Percentiles rank a stretch among this genome's conserved stretches.
phyloP scores from a whole-genome alignment of 2,888 invertebrate species.

The Phragmatobia fuliginosa region DNA sequence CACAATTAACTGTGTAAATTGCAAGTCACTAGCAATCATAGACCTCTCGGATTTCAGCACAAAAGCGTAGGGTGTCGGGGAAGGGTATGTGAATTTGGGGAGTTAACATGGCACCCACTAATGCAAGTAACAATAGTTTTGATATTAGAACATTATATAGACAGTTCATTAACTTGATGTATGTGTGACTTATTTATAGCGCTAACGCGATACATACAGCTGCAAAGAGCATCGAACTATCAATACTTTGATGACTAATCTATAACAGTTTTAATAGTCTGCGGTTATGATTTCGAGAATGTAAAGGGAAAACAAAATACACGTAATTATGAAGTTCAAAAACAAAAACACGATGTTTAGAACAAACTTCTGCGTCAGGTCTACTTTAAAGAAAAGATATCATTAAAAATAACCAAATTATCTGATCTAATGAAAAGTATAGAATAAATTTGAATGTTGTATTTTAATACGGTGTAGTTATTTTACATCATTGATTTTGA shows the following conservation, averaged over 20 bases:
- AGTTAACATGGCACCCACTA: conserved; percentile 54
- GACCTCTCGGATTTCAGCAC: conserved; percentile 77
- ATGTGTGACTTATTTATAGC: conserved; percentile 47
- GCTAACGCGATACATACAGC: conserved; percentile 17
- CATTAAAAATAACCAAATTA: not conserved
- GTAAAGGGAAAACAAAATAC: conserved; percentile 26
- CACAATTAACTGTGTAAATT: conserved; percentile 79
- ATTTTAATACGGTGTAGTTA: too few relatives aligned
- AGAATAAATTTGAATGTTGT: too few relatives aligned
- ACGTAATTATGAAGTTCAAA: not conserved
- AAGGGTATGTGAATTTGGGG: conserved; percentile 62
- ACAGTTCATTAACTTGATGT: conserved; percentile 61
- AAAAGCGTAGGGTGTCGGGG: conserved; percentile 69
- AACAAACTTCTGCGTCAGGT: not conserved
- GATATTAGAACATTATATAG: conserved; percentile 58
- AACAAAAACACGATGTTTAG: not conserved
- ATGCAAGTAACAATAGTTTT: conserved; percentile 70
- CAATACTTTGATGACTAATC: conserved; percentile 40
- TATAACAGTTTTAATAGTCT: conserved; percentile 8
- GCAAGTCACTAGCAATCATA: conserved; percentile 82
- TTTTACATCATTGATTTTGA: too few relatives aligned
- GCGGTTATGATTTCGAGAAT: conserved; percentile 13
- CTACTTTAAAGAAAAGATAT: not conserved
- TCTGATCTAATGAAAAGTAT: too few relatives aligned
- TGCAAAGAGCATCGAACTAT: conserved; percentile 21